phyloP scores from a whole-genome alignment of 1,140 invertebrate species.

The Lasaia peninsularis region DNA sequence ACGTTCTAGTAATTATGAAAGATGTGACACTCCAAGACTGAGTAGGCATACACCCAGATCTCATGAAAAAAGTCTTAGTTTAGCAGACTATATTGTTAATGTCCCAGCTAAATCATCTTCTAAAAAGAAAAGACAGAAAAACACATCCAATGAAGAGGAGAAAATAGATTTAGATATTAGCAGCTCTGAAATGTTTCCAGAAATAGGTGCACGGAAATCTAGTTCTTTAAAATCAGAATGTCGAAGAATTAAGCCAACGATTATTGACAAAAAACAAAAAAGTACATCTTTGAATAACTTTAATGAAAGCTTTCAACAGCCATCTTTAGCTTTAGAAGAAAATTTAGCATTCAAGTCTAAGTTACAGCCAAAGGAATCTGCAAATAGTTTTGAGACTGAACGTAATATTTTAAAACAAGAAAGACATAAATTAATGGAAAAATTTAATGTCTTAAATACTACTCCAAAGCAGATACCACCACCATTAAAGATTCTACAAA shows the following conservation, averaged over 20 bases:
- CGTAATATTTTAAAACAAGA: constrained; percentile 65
- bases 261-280: constrained; percentile 56
- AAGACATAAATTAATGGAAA: constrained; percentile 69
- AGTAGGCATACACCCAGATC: constrained; percentile 44
- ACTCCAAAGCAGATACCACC: constrained; percentile 44
- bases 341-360: constrained; percentile 67
- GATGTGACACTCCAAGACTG: constrained; percentile 59
- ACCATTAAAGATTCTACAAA: constrained; percentile 50
- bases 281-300: constrained; percentile 60
- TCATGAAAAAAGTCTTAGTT: constrained; percentile 54
- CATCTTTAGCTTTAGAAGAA: constrained; percentile 49
- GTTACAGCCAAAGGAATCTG: constrained; percentile 50
- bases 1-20: constrained; percentile 41
- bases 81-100: constrained; percentile 59
- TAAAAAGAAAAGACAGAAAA: constrained; percentile 55
- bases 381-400: constrained; percentile 58
- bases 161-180: constrained; percentile 58
- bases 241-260: constrained; percentile 68
- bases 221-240: constrained; percentile 50
- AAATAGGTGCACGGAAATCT: constrained; percentile 60
- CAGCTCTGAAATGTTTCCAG: constrained; percentile 62
- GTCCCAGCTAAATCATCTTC: constrained; percentile 41
- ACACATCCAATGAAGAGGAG: constrained; percentile 48
- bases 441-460: constrained; percentile 66
- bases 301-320: constrained; percentile 49